Evolutionary conservation across 2,797 vertebrate species (phyloP), one percentile per base, ranked within the genome.

Genomic region (Amazona finschi): DNA sequence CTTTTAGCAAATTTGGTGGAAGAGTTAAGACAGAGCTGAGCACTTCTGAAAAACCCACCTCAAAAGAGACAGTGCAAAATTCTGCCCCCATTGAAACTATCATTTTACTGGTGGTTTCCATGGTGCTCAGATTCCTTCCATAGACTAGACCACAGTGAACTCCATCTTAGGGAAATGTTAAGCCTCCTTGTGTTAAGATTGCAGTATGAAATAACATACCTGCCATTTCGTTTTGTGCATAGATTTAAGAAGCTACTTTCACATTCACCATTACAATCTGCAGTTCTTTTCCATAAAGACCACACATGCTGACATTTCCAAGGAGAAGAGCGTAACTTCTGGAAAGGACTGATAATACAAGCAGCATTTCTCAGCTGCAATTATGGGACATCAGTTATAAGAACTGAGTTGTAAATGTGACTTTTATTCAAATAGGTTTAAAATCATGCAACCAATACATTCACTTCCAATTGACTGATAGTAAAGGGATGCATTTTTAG

Each of bases 201-300:
- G 58, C 58, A 55, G 67, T 33, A 73, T 33, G 67, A 86, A 96
- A 92, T 70, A 75, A 83, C 52, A 84, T 60, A 94, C 73, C 94
- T 95, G 92, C 69, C 83, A 53, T 75, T 92, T 76, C 52, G 53
- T 70, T 73, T 55, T 47, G 55, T 74, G 89, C 46, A 36, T 24
- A 79, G 91, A 92, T 75, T 94, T 91, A 81, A 91, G 80, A 67
- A 87, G 64, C 67, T 70, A 21, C 71, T 94, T 94, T 58, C 94
- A 57, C 80, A 82, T 78, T 74, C 87, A 38, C 70, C 67, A 52
- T 79, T 90, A 71, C 21, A 67, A 27, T 7, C 62, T 55, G 73
- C 77, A 73, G 85, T 11, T 73, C 60, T 86, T 88, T 88, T 71
- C 85, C 79, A 75, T 80, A 65, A 75, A 91, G 85, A 86, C 85